Evolutionary conservation across 2,113 vertebrate genomes (phyloP), one percentile per base, ranked within the genome.

Genomic region (Oenanthe melanoleuca): DNA sequence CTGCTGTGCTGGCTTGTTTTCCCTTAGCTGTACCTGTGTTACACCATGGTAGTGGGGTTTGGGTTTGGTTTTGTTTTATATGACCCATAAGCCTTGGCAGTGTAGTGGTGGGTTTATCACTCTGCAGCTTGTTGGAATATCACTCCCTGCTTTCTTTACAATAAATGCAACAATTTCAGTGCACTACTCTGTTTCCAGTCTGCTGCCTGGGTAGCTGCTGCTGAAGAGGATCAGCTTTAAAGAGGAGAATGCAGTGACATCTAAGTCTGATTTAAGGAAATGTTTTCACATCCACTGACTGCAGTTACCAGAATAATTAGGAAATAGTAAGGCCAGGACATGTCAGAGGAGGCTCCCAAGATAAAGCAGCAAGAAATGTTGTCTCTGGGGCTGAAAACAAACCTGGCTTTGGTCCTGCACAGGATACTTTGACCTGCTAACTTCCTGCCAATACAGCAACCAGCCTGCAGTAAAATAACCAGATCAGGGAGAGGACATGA

Each of bases 21-120:
- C 21, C 75, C 26, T 65, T 31, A 16, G 59, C 72, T 66, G 70
- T 65, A 9, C 73, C 52, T 63, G 28, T 63, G 3, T 47, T 12
- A 33, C 49, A 14, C 17, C 5, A 0, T 5, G 9, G 5, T 33
- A 31, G 33, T 3, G 10, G 18, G 5, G 5, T 13, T 29, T 45
- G 6, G 28, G 4, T 15, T 42, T 34, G 31, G 9, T 22, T 56
- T 57, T 50, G 24, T 5, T 73, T 81, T 47, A 16, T 31, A 29
- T 64, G 57, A 82, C 60, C 52, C 6, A 0, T 33, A 24, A 66
- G 59, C 28, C 24, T 11, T 34, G 9, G 45, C n/a, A 53, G 74
- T 53, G 52, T 37, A 53, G 74, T 53, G 52, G 31, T 69, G 53
- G n/a, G 16, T 79, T 92, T 65, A 69, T 79, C 57, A 20, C 45